These are phyloP conservation scores for Heloderma charlesbogerti DNA, from an alignment of 2,113 vertebrate species.

Conservation along the genomic window DNA sequence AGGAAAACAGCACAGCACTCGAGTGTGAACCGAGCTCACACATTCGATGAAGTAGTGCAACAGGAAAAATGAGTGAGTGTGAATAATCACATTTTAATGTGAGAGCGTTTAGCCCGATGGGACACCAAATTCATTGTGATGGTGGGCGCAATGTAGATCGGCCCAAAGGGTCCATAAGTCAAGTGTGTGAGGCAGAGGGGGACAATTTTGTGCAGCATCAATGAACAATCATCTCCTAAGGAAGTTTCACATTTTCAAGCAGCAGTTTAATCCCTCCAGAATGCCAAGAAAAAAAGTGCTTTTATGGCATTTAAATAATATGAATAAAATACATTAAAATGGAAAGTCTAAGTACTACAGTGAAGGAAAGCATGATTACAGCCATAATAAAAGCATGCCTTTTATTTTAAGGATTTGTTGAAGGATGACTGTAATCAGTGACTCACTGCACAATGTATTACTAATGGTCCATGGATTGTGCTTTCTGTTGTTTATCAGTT, in stretches of 20 bases:
- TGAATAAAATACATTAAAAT: slow-evolving; percentile 45
- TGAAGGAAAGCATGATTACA: slow-evolving; percentile 24
- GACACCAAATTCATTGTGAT: no score
- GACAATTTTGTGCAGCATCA: slow-evolving; percentile 49
- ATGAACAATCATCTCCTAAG: slow-evolving; percentile 44
- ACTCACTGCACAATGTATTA: slow-evolving; percentile 62
- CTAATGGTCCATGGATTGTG: slow-evolving; percentile 52
- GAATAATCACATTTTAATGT: no score
- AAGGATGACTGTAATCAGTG: slow-evolving; percentile 56
- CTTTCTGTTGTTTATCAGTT: slow-evolving; percentile 65
- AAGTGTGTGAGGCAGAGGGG: slow-evolving; percentile 53
- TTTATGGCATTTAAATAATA: slow-evolving; percentile 37
- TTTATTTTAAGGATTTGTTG: slow-evolving; percentile 64
- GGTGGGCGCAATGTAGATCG: no score
- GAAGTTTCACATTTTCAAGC: slow-evolving; percentile 30
- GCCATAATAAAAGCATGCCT: slow-evolving; percentile 20
- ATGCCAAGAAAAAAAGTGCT: slow-evolving; percentile 40
- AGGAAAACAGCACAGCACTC: no score
- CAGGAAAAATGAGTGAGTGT: no score
- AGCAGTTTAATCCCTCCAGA: slow-evolving; percentile 42
- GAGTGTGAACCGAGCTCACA: no score
- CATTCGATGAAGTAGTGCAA: no score
- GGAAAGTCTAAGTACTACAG: slow-evolving; percentile 22
- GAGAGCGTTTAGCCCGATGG: no score
- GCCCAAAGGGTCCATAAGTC: no score